phyloP scores from a whole-genome alignment of 2,888 invertebrate species.

The Orchesella flavescens region DNA sequence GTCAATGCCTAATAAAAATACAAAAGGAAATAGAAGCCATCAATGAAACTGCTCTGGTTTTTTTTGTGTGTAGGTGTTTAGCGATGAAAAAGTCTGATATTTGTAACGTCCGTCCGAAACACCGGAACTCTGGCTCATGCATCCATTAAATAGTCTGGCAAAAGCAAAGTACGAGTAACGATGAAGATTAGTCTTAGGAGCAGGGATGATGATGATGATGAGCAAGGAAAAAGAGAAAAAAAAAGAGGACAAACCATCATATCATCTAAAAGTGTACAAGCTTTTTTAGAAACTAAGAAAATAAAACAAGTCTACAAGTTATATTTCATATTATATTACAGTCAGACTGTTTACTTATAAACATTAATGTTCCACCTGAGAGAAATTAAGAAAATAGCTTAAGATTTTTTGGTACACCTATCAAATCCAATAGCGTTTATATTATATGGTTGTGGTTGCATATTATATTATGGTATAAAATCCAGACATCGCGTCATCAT shows the following conservation, averaged over 20 bases:
- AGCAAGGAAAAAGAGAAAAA: neutral
- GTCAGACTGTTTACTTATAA: too few species aligned
- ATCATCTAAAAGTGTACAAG: neutral
- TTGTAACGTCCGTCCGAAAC: neutral
- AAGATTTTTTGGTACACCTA: too few species aligned
- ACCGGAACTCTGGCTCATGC: constrained; percentile 55
- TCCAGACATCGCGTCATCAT: too few species aligned
- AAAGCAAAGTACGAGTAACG: neutral
- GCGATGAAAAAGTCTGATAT: neutral
- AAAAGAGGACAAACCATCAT: constrained; percentile 29
- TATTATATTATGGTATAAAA: too few species aligned
- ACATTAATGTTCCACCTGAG: constrained; percentile 22
- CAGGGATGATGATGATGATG: too few species aligned
- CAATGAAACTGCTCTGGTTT: neutral
- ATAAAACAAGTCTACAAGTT: too few species aligned
- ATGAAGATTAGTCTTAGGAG: too few species aligned
- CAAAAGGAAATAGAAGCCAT: constrained; percentile 10
- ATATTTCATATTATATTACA: too few species aligned
- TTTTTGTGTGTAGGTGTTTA: neutral
- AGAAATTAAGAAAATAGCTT: neutral
- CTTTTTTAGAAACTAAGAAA: neutral
- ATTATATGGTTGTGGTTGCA: too few species aligned
- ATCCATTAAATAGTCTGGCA: constrained; percentile 40
- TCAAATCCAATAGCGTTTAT: too few species aligned
- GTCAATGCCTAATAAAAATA: too few species aligned